phyloP scores from a whole-genome alignment of 2,888 invertebrate species.

The Tineola bisselliella region DNA sequence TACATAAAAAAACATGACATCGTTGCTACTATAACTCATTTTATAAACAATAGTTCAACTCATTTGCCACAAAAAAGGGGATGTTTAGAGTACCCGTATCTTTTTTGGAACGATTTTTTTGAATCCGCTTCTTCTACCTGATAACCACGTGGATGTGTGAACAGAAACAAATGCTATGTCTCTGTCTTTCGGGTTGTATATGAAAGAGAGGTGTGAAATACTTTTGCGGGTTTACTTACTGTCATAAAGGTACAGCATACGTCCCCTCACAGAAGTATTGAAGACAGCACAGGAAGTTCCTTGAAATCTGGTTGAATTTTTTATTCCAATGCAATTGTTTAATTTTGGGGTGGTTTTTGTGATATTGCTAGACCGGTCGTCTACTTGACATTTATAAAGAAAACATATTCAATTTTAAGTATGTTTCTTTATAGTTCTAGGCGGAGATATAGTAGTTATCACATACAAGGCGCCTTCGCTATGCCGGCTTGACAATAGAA shows the following conservation, averaged over 20 bases:
- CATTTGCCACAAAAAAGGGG: conserved; percentile 46
- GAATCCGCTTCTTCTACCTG: conserved; percentile 58
- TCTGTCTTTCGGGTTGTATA: conserved; percentile 24
- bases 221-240: conserved; percentile 10
- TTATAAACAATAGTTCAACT: conserved; percentile 47
- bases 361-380: conserved; percentile 40
- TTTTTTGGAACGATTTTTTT: conserved; percentile 52
- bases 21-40: conserved; percentile 45
- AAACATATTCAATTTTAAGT: too few species aligned
- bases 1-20: conserved; percentile 2
- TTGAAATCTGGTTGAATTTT: conserved; percentile 56
- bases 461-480: too few species aligned
- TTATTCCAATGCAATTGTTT: conserved; percentile 51
- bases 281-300: conserved; percentile 49
- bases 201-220: conserved; percentile 28
- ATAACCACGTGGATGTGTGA: conserved; percentile 51
- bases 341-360: conserved; percentile 49
- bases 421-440: too few species aligned
- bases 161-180: conserved; percentile 24
- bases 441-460: too few species aligned
- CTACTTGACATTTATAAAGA: conserved; percentile 22
- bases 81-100: conserved; percentile 57
- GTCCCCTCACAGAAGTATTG: background rate
- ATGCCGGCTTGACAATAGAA: too few species aligned
- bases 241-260: conserved; percentile 10